Percentiles rank a stretch among this genome's conserved stretches.
These are phyloP conservation scores for Malacoctenus gilli DNA, from an alignment of 2,797 vertebrate species.

Conservation along the genomic window DNA sequence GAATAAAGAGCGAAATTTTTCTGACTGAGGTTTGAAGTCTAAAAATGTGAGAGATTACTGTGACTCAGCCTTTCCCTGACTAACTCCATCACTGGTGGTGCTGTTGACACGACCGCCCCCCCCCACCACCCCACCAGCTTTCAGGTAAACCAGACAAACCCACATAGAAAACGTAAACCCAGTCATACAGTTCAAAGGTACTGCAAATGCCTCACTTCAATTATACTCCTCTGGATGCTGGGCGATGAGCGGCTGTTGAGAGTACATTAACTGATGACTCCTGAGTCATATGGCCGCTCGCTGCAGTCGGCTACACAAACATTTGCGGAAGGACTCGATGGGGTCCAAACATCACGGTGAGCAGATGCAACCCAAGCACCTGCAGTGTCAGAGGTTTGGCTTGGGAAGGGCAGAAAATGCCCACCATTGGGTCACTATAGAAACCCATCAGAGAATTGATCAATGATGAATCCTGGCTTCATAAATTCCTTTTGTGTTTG, in stretches of 20 bases:
- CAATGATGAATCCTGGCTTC: no score
- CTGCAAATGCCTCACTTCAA: conserved; percentile 19
- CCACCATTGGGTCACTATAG: no score
- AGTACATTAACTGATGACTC: conserved; percentile 23
- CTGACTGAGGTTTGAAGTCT: no score
- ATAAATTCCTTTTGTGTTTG: no score
- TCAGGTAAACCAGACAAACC: conserved; percentile 13
- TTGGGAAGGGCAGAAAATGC: no score
- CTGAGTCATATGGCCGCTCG: conserved; percentile 20
- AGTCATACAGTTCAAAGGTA: conserved; percentile 19
- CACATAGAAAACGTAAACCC: conserved; percentile 12
- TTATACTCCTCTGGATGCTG: background rate
- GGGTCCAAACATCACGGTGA: no score
- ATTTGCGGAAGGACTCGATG: no score
- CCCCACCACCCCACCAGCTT: no score
- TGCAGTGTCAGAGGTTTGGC: no score
- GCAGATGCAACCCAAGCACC: no score
- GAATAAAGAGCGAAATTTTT: background rate
- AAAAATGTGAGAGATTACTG: conserved; percentile 17
- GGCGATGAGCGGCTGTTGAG: conserved; percentile 19
- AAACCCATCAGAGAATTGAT: no score
- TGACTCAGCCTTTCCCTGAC: conserved; percentile 70
- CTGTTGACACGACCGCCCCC: no score
- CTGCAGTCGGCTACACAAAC: conserved; percentile 29
- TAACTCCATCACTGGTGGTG: conserved; percentile 25